These are phyloP conservation scores for Elephantulus edwardii DNA, from an alignment of 2,113 vertebrate species.

Conservation along the genomic window DNA sequence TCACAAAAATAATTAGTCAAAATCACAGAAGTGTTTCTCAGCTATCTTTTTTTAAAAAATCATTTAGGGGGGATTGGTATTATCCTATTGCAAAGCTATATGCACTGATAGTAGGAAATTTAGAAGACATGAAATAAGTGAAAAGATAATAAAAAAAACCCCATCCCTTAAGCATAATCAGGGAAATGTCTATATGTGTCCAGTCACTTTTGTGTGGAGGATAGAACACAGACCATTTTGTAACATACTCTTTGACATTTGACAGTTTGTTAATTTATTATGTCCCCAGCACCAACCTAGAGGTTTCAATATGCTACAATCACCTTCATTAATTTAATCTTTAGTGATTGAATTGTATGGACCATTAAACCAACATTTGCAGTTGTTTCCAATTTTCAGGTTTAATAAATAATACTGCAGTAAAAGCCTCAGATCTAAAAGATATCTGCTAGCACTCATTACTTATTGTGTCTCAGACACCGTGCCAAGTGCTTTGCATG, in stretches of 20 bases:
- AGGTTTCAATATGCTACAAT: too few species aligned
- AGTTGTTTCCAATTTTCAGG: not conserved
- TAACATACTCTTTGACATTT: not conserved
- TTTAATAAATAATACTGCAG: constrained; percentile 6
- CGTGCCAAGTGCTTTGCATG: not conserved
- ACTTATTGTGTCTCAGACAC: not conserved
- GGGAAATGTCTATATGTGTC: constrained; percentile 12
- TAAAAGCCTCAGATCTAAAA: not conserved
- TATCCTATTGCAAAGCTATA: constrained; percentile 7
- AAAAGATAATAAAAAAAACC: constrained; percentile 6
- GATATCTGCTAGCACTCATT: not conserved
- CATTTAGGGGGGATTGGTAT: not conserved
- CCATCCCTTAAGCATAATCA: not conserved
- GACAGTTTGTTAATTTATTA: too few species aligned
- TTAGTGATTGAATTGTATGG: not conserved
- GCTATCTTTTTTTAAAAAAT: not conserved
- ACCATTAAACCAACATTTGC: constrained; percentile 6
- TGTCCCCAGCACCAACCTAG: too few species aligned
- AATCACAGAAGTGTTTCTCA: not conserved
- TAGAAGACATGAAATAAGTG: constrained; percentile 18
- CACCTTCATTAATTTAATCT: constrained; percentile 18
- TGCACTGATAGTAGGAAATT: constrained; percentile 3
- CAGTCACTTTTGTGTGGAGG: not conserved
- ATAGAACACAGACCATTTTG: not conserved
- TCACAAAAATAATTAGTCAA: not conserved